Evolutionary conservation across 2,113 vertebrate species (phyloP).

Genomic region (Carettochelys insculpta): DNA sequence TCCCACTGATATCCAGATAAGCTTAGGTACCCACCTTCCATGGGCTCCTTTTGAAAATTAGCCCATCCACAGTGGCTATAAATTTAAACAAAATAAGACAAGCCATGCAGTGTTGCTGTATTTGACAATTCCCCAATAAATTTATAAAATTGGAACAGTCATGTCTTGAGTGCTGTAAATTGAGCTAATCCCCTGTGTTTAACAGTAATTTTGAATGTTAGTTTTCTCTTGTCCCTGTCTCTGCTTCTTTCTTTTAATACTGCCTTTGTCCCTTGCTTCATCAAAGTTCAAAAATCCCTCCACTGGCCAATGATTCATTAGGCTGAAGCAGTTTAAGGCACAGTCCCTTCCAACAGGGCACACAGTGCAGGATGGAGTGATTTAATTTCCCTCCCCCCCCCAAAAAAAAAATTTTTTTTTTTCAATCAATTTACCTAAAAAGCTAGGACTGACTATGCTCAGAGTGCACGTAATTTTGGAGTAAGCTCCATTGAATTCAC

Average conservation of each 20-base stretch:
- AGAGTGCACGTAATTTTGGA: too few species aligned
- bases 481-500: too few species aligned
- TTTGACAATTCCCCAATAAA: not conserved
- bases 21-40: not conserved
- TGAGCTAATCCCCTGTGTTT: conserved; percentile 1
- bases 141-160: not conserved
- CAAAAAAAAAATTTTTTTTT: too few species aligned
- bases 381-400: too few species aligned
- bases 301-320: not conserved
- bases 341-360: not conserved
- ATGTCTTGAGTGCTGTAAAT: not conserved
- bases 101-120: not conserved
- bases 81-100: too few species aligned
- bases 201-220: not conserved
- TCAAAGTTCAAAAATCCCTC: not conserved
- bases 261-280: not conserved
- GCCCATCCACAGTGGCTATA: too few species aligned
- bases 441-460: too few species aligned
- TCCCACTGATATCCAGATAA: not conserved
- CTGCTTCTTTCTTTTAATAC: not conserved
- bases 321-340: not conserved
- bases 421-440: too few species aligned
- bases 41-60: not conserved
- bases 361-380: too few species aligned
- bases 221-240: conserved; percentile 2